phyloP scores from a whole-genome alignment of 2,888 invertebrate species.

The Margaritifera margaritifera region DNA sequence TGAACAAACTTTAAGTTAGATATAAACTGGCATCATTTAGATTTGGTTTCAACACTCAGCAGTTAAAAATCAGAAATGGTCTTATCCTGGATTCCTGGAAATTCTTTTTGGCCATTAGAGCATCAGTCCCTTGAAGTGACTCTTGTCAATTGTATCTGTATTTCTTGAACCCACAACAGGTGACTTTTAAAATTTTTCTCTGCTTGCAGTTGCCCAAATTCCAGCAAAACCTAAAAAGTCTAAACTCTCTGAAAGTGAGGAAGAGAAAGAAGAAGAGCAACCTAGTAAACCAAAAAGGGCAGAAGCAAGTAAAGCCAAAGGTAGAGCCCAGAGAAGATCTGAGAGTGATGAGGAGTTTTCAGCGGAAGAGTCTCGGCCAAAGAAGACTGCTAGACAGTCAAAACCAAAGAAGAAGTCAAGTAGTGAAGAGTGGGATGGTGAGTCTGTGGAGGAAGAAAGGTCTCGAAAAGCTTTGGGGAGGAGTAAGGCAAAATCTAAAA shows the following conservation, averaged over 20 bases:
- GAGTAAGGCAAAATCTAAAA: not conserved
- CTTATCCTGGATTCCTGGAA: too few relatives aligned
- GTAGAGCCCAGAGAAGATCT: slow-evolving; percentile 26
- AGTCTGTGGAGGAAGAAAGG: slow-evolving; percentile 39
- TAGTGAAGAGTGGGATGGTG: slow-evolving; percentile 32
- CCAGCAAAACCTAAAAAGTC: not conserved
- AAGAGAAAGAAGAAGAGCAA: too few relatives aligned
- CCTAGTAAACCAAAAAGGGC: slow-evolving; percentile 1
- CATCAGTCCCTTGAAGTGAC: too few relatives aligned
- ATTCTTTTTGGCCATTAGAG: too few relatives aligned
- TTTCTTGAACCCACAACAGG: slow-evolving; percentile 8
- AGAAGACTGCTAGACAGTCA: slow-evolving; percentile 20
- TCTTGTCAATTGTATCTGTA: too few relatives aligned
- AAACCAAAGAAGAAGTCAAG: slow-evolving; percentile 34
- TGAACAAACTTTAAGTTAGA: too few relatives aligned
- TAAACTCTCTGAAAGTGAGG: not conserved
- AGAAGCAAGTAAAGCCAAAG: slow-evolving; percentile 26
- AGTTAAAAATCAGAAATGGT: too few relatives aligned
- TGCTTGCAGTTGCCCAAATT: not conserved
- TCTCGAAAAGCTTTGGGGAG: not conserved
- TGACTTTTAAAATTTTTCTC: slow-evolving; percentile 3
- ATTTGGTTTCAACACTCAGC: too few relatives aligned
- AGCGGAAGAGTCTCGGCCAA: slow-evolving; percentile 2
- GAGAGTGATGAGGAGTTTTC: not conserved
- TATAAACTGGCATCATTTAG: too few relatives aligned